Percentiles rank a stretch among this genome's conserved stretches.
These are phyloP conservation scores for Pavo muticus DNA, from an alignment of 2,113 vertebrate genomes.

Conservation along the genomic window DNA sequence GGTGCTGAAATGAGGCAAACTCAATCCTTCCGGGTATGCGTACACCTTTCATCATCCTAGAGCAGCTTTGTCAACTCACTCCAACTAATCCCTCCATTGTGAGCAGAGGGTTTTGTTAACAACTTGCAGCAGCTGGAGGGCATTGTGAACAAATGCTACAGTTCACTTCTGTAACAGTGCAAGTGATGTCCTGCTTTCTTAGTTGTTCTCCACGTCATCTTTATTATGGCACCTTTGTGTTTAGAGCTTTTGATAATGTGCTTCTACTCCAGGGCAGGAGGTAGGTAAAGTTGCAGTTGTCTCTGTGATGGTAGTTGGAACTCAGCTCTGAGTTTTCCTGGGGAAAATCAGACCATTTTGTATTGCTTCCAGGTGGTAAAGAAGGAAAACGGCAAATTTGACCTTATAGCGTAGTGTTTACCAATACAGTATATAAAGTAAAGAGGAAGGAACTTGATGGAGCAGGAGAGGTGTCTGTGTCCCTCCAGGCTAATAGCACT, in stretches of 20 bases:
- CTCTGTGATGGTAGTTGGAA: neutral
- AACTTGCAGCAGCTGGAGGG: conserved; percentile 56
- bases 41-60: conserved; percentile 33
- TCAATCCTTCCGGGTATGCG: neutral
- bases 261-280: neutral
- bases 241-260: neutral
- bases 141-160: conserved; percentile 40
- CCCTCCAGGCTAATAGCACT: neutral
- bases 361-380: neutral
- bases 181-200: neutral
- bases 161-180: neutral
- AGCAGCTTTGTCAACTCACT: conserved; percentile 36
- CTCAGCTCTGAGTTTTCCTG: neutral
- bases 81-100: conserved; percentile 54
- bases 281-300: neutral
- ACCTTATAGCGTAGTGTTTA: neutral
- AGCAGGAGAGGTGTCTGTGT: neutral
- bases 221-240: neutral
- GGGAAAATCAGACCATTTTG: neutral
- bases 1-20: conserved; percentile 51
- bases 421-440: neutral
- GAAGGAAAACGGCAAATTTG: neutral
- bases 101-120: conserved; percentile 1
- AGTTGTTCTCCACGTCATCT: neutral
- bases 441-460: neutral